Percentiles rank a stretch among this genome's conserved stretches.
phyloP scores from a whole-genome alignment of 2,797 vertebrate species.

The Nannoperca obscura region DNA sequence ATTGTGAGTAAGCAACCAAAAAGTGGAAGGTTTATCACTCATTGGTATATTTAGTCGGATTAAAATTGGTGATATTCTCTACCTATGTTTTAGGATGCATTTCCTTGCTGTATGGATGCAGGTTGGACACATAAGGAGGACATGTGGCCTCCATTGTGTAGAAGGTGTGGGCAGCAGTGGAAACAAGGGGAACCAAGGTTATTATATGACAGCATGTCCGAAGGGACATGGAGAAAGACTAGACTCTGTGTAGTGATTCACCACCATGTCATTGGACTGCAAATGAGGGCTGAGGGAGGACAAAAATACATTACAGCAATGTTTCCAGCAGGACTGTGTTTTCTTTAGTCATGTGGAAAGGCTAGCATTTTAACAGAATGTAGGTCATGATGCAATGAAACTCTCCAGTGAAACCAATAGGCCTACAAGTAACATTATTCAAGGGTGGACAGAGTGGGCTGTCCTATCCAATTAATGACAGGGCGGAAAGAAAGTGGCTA shows the following conservation, averaged over 20 bases:
- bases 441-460: slow-evolving; percentile 1
- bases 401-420: slow-evolving; percentile 30
- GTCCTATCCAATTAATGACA: slow-evolving; percentile 29
- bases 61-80: not conserved
- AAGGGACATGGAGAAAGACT: slow-evolving; percentile 55
- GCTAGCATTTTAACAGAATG: slow-evolving; percentile 34
- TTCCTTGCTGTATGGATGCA: slow-evolving; percentile 5
- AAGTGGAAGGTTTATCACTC: no score
- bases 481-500: not conserved
- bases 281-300: slow-evolving; percentile 63
- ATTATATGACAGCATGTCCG: slow-evolving; percentile 60
- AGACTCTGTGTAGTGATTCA: slow-evolving; percentile 64
- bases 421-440: slow-evolving; percentile 29
- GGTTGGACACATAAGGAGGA: slow-evolving; percentile 16
- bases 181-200: slow-evolving; percentile 66
- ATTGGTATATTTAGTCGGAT: not conserved
- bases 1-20: not conserved
- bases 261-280: slow-evolving; percentile 56
- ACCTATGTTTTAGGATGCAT: not conserved
- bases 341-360: slow-evolving; percentile 50
- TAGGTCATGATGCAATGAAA: slow-evolving; percentile 35
- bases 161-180: slow-evolving; percentile 29
- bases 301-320: slow-evolving; percentile 51
- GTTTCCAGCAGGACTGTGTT: slow-evolving; percentile 50
- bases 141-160: slow-evolving; percentile 38